Base-by-base conservation (phyloP, 2,888 invertebrate genomes). In the Drosophila affinis region DNA sequence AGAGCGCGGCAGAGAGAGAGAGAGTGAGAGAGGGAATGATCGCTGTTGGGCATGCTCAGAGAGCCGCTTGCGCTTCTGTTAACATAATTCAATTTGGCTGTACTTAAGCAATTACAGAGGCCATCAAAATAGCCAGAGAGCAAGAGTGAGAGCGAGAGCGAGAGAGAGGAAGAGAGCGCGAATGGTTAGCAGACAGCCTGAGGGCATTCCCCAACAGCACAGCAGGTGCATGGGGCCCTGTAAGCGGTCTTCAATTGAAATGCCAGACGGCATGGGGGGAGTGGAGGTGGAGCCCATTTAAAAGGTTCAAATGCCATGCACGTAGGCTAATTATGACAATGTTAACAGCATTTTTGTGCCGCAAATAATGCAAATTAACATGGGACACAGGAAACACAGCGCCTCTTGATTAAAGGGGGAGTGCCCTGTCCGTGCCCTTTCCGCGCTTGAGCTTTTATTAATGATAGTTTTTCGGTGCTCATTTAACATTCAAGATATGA, bases 311-410 rank as follows among this genome's bases (percentile, higher is more conserved):
- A 81, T 87, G 81, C 81, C 65, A 55, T 62, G 88, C 82, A 82
- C 82, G 88, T 82, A 86, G 86, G 75, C 88, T 82, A 82, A 82
- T 82, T 82, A 82, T 88, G 83, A 86, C 82, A 80, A 86, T 82
- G 88, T 86, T 86, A 86, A 82, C 83, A 72, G 87, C 80, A 87
- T 80, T 85, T 85, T 82, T 57, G 71, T 54, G 71, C 86, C 86
- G 80, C 83, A 61, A 72, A 79, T 87, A 82, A 87, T 86, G 88
- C 88, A 82, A 82, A 82, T 82, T 65, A 58, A 86, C 67, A 86
- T 82, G 79, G 75, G 74, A 54, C 79, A 76, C 39, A 39, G 39
- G 39, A 70, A 69, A 47, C 18, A 18, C 55, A 56, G 52, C 62
- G 51, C 63, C 34, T 58, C 51, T 67, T 14, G 45, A 34, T 34